These are phyloP conservation scores for Poeciliopsis paucimaculata DNA, from an alignment of 2,797 vertebrate genomes.

Conservation along the genomic window DNA sequence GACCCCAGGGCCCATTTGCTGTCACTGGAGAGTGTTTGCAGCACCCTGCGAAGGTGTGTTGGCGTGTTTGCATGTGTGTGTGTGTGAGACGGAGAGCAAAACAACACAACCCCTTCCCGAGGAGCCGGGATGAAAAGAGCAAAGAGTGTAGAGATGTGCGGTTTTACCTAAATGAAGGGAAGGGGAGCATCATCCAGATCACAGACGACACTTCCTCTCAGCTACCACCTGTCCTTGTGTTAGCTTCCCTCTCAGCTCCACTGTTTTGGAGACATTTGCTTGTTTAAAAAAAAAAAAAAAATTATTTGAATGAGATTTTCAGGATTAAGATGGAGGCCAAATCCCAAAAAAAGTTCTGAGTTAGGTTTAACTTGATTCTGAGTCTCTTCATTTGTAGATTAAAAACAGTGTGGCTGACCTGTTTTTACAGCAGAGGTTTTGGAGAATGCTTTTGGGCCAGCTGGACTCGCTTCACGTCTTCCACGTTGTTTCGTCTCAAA, in stretches of 20 bases:
- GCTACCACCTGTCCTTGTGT: background rate
- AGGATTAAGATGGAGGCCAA: background rate
- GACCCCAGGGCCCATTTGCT: constrained; percentile 40
- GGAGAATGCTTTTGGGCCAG: background rate
- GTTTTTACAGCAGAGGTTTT: background rate
- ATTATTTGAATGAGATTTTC: background rate
- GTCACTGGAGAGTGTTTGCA: constrained; percentile 28
- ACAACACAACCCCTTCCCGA: background rate
- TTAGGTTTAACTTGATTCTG: background rate
- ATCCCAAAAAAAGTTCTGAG: background rate
- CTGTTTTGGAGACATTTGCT: background rate
- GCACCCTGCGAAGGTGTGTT: constrained; percentile 13
- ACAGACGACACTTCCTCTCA: background rate
- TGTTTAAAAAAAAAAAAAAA: background rate
- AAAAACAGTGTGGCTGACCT: background rate
- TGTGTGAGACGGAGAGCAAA: constrained; percentile 21
- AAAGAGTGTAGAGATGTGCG: background rate
- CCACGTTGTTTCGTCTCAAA: background rate
- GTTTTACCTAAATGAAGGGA: background rate
- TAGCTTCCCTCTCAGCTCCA: background rate
- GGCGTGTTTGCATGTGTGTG: constrained; percentile 26
- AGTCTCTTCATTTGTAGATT: background rate
- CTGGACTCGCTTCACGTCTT: background rate
- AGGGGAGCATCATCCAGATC: background rate
- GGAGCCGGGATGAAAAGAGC: constrained; percentile 1